These are phyloP conservation scores for Pocillopora meandrina DNA, from an alignment of 92 coral and sea anemone species.

Conservation along the genomic window DNA sequence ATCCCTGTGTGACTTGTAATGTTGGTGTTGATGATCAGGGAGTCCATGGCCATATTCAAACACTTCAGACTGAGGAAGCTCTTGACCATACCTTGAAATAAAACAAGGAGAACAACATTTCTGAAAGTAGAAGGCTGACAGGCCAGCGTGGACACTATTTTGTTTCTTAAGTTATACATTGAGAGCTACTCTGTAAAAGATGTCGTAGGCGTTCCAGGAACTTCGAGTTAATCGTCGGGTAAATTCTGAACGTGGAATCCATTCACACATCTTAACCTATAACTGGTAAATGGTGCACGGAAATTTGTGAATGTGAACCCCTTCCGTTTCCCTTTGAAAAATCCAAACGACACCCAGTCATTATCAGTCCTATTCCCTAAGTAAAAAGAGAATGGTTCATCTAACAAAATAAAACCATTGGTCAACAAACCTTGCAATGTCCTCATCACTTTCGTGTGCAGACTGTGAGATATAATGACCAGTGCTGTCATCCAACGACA, in stretches of 20 bases:
- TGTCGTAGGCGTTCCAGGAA: too few species aligned
- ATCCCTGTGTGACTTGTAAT: background rate
- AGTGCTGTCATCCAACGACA: background rate
- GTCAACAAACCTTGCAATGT: background rate
- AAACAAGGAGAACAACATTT: background rate
- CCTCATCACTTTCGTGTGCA: constrained; percentile 31
- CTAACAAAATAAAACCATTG: background rate
- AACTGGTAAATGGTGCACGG: too few species aligned
- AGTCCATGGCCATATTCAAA: constrained; percentile 30
- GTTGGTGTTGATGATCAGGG: background rate
- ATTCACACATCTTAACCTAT: too few species aligned
- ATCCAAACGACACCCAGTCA: too few species aligned
- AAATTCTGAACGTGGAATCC: too few species aligned
- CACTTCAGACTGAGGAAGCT: constrained; percentile 28
- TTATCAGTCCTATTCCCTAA: too few species aligned
- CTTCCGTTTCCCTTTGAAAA: too few species aligned
- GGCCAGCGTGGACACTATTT: background rate
- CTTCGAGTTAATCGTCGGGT: too few species aligned
- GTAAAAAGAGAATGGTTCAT: too few species aligned
- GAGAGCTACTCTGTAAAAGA: too few species aligned
- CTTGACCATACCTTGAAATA: background rate
- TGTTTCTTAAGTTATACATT: too few species aligned
- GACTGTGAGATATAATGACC: constrained; percentile 1
- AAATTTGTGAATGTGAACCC: too few species aligned
- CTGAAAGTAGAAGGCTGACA: background rate